Percentiles rank a stretch among this genome's conserved stretches.
Conservation (phyloP, 2,113 vertebrate species). For the Oceanites oceanicus region DNA sequence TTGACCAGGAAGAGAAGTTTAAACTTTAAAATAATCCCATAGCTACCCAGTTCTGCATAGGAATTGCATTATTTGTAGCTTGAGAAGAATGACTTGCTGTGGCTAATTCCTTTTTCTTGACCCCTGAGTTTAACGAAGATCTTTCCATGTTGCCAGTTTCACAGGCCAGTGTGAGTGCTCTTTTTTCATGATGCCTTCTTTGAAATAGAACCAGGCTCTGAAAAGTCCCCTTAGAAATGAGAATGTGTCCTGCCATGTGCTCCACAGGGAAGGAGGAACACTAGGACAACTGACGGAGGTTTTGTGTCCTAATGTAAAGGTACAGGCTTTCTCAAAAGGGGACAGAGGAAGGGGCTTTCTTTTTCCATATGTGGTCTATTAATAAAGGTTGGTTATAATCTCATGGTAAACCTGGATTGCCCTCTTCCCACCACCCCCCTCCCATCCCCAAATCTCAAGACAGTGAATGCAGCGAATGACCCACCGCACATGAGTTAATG, state of each 20-base stretch:
- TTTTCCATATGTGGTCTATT: neutral
- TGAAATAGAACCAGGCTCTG: neutral
- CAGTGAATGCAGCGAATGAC: neutral
- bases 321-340: neutral
- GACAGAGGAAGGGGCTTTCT: neutral
- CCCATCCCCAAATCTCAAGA: neutral
- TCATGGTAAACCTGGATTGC: slow-evolving; percentile 33
- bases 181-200: neutral
- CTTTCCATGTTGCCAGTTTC: neutral
- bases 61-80: neutral
- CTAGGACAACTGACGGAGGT: neutral
- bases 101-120: neutral
- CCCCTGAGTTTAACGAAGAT: neutral
- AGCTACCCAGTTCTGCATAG: neutral
- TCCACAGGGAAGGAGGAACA: neutral
- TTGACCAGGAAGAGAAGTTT: neutral
- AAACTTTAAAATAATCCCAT: neutral
- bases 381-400: slow-evolving; percentile 7
- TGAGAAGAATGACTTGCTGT: neutral
- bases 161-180: neutral
- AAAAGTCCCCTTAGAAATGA: slow-evolving; percentile 2
- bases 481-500: neutral
- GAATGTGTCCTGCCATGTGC: neutral
- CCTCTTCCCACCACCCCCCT: neutral
- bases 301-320: neutral